phyloP scores from a whole-genome alignment of 2,113 vertebrate genomes.

The Neoarius graeffei region DNA sequence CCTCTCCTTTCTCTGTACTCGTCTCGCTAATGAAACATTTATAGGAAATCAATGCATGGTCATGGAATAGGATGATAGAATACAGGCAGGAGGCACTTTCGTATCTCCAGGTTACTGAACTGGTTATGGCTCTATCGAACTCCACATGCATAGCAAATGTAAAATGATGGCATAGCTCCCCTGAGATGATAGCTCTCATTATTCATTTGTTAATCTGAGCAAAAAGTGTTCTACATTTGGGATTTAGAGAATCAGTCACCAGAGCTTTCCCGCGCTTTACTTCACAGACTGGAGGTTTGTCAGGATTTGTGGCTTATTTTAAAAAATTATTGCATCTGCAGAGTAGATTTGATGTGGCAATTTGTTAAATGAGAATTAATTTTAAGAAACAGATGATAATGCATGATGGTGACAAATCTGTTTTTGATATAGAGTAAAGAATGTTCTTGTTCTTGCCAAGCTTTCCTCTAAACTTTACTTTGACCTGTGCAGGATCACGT shows the following conservation, averaged over 20 bases:
- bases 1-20: conserved; percentile 21
- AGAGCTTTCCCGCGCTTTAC: neutral
- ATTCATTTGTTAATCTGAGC: conserved; percentile 39
- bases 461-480: neutral
- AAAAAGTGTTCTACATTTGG: conserved; percentile 18
- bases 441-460: neutral
- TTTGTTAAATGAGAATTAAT: conserved; percentile 35
- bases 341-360: conserved; percentile 13
- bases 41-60: conserved; percentile 54
- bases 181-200: conserved; percentile 44
- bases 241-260: conserved; percentile 23
- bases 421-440: neutral
- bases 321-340: conserved; percentile 28
- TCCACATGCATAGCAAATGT: conserved; percentile 37
- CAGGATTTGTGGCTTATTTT: conserved; percentile 21
- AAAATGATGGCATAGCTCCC: conserved; percentile 25
- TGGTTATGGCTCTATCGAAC: conserved; percentile 29
- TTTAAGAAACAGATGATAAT: conserved; percentile 9
- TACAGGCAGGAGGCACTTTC: conserved; percentile 17
- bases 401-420: conserved; percentile 13
- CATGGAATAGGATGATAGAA: conserved; percentile 45
- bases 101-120: conserved; percentile 47
- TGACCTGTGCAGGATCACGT: neutral
- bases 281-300: conserved; percentile 23
- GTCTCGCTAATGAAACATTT: conserved; percentile 50